These are phyloP conservation scores for Sussaba pulchella DNA, from an alignment of 2,888 invertebrate species.

Conservation along the genomic window DNA sequence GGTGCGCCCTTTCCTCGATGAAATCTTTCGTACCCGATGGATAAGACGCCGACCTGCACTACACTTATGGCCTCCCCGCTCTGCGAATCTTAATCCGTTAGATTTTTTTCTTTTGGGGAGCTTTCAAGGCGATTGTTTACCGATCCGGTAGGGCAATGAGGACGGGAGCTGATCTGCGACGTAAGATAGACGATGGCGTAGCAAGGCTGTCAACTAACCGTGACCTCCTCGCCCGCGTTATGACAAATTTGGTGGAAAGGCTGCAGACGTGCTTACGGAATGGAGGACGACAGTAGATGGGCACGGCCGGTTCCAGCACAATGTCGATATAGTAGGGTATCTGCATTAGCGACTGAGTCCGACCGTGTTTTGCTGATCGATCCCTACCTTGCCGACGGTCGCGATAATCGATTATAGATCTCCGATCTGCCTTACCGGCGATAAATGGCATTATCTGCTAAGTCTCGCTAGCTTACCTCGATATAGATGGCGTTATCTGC, in stretches of 20 bases:
- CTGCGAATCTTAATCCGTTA: constrained; percentile 69
- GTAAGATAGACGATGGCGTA: constrained; percentile 61
- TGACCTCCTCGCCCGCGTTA: constrained; percentile 41
- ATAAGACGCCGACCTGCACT: constrained; percentile 70
- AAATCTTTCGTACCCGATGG: constrained; percentile 68
- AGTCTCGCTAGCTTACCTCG: no score
- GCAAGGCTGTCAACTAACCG: constrained; percentile 37
- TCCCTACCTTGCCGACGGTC: no score
- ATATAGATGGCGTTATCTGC: no score
- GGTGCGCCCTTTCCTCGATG: constrained; percentile 66
- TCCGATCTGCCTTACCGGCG: no score
- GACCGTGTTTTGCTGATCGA: no score
- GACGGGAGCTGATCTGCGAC: constrained; percentile 64
- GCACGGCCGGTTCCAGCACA: no score
- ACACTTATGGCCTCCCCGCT: constrained; percentile 69
- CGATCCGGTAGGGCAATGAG: constrained; percentile 60
- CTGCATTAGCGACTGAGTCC: no score
- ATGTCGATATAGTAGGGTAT: no score
- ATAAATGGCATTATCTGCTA: no score
- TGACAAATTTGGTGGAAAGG: constrained; percentile 49
- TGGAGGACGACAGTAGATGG: constrained; percentile 52
- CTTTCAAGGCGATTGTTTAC: constrained; percentile 69
- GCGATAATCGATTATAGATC: no score
- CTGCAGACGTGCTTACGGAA: constrained; percentile 56
- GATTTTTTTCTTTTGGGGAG: constrained; percentile 72